Evolutionary conservation across 2,888 invertebrate species (phyloP).

Genomic region (Dilophus febrilis): DNA sequence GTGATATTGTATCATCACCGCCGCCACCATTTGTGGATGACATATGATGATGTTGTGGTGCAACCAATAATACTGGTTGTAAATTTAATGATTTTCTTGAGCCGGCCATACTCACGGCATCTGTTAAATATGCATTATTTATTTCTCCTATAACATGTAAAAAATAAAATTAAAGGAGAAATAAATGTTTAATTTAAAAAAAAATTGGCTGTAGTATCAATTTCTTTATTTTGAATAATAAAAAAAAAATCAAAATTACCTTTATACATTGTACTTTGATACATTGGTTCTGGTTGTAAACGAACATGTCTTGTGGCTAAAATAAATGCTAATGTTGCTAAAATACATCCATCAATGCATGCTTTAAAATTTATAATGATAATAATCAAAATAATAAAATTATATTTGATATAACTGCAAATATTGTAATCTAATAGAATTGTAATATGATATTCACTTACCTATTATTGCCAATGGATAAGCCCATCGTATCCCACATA

Average conservation of each 20-base stretch:
- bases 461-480: conserved; percentile 81
- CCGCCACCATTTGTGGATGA: conserved; percentile 33
- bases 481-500: conserved; percentile 84
- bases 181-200: too few relatives aligned
- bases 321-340: conserved; percentile 82
- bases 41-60: conserved; percentile 30
- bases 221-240: too few relatives aligned
- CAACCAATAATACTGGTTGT: conserved; percentile 61
- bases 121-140: conserved; percentile 73
- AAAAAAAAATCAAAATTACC: conserved; percentile 25
- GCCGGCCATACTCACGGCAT: conserved; percentile 67
- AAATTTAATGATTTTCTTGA: conserved; percentile 74
- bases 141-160: conserved; percentile 72
- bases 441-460: conserved; percentile 5
- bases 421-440: conserved; percentile 1
- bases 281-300: conserved; percentile 62
- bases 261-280: conserved; percentile 52
- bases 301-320: conserved; percentile 78
- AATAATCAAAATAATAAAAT: conserved; percentile 11
- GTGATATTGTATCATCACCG: conserved; percentile 58
- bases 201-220: too few relatives aligned
- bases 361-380: conserved; percentile 22
- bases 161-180: too few relatives aligned
- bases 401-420: not conserved
- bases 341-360: conserved; percentile 66